These are phyloP conservation scores for Daktulosphaira vitifoliae DNA, from an alignment of 1,140 invertebrate species.

Conservation along the genomic window DNA sequence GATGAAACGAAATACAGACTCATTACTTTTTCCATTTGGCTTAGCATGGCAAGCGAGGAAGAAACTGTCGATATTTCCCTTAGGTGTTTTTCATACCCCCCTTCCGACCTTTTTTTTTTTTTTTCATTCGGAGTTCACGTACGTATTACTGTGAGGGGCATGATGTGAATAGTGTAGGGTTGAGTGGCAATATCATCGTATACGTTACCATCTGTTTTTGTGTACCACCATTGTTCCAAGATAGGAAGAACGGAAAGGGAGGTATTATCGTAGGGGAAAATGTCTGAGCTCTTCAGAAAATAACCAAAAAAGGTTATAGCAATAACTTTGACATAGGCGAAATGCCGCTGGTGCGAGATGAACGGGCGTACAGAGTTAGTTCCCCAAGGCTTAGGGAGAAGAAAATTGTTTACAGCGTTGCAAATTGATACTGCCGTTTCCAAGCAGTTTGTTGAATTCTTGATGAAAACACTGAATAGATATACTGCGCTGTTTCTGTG, in stretches of 20 bases:
- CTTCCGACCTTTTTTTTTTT: too few species aligned
- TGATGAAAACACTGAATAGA: slow-evolving; percentile 1
- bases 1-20: slow-evolving; percentile 10
- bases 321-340: too few species aligned
- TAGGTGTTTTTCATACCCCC: slow-evolving; percentile 29
- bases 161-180: background rate
- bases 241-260: background rate
- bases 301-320: too few species aligned
- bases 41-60: background rate
- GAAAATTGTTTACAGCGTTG: slow-evolving; percentile 29
- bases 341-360: too few species aligned
- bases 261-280: background rate
- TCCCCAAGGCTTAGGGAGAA: background rate
- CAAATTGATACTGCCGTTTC: slow-evolving; percentile 32
- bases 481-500: too few species aligned
- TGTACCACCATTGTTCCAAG: background rate
- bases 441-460: slow-evolving; percentile 24
- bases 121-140: background rate
- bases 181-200: background rate
- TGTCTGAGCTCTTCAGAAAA: background rate
- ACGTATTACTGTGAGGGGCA: background rate
- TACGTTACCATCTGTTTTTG: slow-evolving; percentile 19
- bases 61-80: slow-evolving; percentile 28
- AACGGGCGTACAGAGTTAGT: too few species aligned
- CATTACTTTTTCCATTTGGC: slow-evolving; percentile 17